phyloP scores from a whole-genome alignment of 1,140 invertebrate species.

The Brachionus rotundiformis region DNA sequence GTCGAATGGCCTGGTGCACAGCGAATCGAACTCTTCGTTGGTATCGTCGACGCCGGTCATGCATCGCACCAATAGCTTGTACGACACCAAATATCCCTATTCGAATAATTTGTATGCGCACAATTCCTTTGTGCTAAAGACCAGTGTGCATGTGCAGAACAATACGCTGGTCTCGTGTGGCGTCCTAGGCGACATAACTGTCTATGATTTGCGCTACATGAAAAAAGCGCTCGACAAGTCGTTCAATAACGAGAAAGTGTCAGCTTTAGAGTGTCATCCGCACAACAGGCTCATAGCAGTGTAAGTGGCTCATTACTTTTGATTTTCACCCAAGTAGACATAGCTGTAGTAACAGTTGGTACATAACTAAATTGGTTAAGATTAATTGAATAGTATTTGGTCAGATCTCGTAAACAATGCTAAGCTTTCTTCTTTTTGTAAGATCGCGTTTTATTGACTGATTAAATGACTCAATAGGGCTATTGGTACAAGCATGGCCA shows the following conservation, averaged over 20 bases:
- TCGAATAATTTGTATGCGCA: not conserved
- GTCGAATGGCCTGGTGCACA: not conserved
- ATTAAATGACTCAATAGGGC: not conserved
- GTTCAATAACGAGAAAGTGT: conserved; percentile 35
- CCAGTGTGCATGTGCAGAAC: not conserved
- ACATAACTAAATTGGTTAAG: too few species aligned
- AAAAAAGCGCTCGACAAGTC: not conserved
- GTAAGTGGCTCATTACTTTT: not conserved
- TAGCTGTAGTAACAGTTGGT: too few species aligned
- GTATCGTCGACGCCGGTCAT: not conserved
- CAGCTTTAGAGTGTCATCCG: conserved; percentile 16
- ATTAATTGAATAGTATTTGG: too few species aligned
- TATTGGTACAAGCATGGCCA: too few species aligned
- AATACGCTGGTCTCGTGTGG: not conserved
- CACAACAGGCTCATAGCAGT: conserved; percentile 16
- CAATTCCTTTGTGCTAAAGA: conserved; percentile 30
- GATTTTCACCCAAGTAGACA: not conserved
- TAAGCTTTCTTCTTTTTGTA: too few species aligned
- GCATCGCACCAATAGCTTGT: not conserved
- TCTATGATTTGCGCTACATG: conserved; percentile 33
- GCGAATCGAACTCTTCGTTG: not conserved
- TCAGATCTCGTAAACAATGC: too few species aligned
- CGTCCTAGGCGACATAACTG: conserved; percentile 19
- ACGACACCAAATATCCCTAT: not conserved
- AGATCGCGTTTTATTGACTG: too few species aligned